Percentiles rank a stretch among this genome's conserved stretches.
Evolutionary conservation across 2,113 vertebrate species (phyloP).

Genomic region (Pseudopodoces humilis): DNA sequence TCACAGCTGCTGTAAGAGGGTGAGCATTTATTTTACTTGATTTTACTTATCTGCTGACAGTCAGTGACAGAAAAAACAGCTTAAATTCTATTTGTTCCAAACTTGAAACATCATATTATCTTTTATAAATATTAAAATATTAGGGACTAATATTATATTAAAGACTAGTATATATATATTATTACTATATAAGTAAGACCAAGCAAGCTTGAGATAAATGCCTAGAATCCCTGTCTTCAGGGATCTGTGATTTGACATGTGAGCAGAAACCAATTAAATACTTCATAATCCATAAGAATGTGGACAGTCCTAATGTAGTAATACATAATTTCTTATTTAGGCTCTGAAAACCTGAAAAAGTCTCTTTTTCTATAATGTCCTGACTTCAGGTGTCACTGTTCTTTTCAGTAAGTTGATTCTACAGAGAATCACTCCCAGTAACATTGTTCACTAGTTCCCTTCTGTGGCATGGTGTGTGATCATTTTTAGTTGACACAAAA

Average conservation of each 20-base stretch:
- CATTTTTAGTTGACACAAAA: neutral
- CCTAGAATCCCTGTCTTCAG: neutral
- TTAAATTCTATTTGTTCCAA: neutral
- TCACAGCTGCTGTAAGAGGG: accelerated
- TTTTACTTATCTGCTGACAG: neutral
- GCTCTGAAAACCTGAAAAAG: neutral
- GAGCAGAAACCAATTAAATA: neutral
- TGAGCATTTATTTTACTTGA: neutral
- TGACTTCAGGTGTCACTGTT: neutral
- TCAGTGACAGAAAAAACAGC: neutral
- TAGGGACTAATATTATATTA: neutral
- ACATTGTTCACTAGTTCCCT: neutral
- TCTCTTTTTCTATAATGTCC: neutral
- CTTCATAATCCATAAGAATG: neutral
- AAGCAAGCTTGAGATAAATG: neutral
- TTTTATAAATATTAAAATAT: neutral
- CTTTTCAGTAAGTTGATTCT: neutral
- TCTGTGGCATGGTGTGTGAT: accelerated
- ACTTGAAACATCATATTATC: neutral
- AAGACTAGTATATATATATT: too few species aligned
- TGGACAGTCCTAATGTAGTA: neutral
- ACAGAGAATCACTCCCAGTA: neutral
- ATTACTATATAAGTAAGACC: neutral
- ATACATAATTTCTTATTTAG: neutral
- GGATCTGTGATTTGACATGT: neutral